phyloP scores from a whole-genome alignment of 2,113 vertebrate genomes.

The Pollimyrus isidori region DNA sequence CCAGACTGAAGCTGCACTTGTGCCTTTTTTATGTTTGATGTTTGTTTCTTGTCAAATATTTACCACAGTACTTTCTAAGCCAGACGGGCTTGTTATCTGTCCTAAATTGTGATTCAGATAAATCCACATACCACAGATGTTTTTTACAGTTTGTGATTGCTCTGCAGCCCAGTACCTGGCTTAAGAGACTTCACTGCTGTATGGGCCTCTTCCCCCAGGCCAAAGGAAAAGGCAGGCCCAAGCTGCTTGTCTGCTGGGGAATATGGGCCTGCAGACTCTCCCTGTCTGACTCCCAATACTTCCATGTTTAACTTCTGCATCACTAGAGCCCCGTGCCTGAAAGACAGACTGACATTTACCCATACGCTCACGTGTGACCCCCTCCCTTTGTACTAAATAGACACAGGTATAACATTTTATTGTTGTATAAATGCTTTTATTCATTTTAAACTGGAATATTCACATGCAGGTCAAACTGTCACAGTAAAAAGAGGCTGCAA shows the following conservation, averaged over 20 bases:
- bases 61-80: not conserved
- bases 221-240: not conserved
- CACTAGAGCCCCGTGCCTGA: not conserved
- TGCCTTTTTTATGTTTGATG: not conserved
- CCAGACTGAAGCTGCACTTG: not conserved
- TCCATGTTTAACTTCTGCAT: not conserved
- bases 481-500: not conserved
- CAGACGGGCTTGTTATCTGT: not conserved
- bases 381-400: not conserved
- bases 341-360: not conserved
- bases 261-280: not conserved
- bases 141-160: not conserved
- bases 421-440: conserved; percentile 20
- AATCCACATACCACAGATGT: not conserved
- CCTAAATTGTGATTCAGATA: not conserved
- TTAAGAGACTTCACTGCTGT: not conserved
- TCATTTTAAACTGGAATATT: not conserved
- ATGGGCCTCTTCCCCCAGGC: not conserved
- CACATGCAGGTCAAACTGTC: not conserved
- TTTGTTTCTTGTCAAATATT: not conserved
- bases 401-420: not conserved
- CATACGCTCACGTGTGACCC: not conserved
- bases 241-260: not conserved
- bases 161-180: not conserved
- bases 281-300: not conserved